Conservation (phyloP, 2,113 vertebrate genomes). For the Pygoscelis adeliae region DNA sequence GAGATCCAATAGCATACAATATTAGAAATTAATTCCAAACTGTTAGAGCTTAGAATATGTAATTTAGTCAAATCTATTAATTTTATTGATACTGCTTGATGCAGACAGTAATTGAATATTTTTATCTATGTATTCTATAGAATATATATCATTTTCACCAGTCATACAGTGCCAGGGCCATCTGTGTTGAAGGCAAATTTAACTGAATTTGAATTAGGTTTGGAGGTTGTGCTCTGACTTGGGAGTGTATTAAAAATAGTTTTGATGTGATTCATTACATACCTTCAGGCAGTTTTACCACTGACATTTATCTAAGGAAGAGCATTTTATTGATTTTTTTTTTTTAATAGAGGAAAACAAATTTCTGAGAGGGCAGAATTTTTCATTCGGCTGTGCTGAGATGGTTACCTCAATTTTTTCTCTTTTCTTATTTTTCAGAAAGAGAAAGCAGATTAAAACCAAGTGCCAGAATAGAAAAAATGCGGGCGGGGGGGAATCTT, state of each 20-base stretch:
- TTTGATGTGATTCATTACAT: constrained; percentile 8
- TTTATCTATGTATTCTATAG: not conserved
- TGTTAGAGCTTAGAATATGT: not conserved
- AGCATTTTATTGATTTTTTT: not conserved
- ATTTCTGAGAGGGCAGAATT: not conserved
- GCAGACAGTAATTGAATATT: not conserved
- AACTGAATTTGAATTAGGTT: not conserved
- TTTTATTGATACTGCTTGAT: not conserved
- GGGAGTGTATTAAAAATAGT: constrained; percentile 7
- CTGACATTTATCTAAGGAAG: constrained; percentile 3
- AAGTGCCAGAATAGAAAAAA: not conserved
- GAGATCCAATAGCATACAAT: not conserved
- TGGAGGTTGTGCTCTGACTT: not conserved
- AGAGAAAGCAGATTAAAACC: not conserved
- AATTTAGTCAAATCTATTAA: not conserved
- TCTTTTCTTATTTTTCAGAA: not conserved
- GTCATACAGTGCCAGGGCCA: not conserved
- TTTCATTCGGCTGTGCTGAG: not conserved
- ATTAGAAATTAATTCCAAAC: not conserved
- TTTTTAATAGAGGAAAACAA: not conserved
- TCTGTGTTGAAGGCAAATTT: not conserved
- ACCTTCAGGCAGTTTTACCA: not conserved
- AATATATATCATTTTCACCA: not conserved
- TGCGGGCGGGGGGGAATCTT: not conserved
- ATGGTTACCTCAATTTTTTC: not conserved